Percentiles rank a stretch among this genome's conserved stretches.
These are phyloP conservation scores for Lordiphosa mommai DNA, from an alignment of 1,140 invertebrate genomes.

Conservation along the genomic window DNA sequence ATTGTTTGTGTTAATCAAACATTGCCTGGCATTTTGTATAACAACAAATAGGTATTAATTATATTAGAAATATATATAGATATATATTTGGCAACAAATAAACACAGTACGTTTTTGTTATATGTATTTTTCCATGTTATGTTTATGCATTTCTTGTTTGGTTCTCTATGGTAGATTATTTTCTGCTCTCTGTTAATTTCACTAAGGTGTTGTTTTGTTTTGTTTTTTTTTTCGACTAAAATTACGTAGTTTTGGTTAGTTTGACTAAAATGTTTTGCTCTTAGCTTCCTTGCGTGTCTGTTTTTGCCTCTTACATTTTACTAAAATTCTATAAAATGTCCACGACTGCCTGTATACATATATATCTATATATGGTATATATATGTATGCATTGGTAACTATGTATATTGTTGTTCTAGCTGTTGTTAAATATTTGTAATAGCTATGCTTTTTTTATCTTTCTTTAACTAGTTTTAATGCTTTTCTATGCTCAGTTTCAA, in stretches of 20 bases:
- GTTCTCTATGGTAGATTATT: constrained; percentile 16
- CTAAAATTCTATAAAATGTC: constrained; percentile 76
- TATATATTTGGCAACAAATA: constrained; percentile 78
- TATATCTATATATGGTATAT: constrained; percentile 26
- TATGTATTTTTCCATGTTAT: constrained; percentile 50
- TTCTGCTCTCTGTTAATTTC: constrained; percentile 57
- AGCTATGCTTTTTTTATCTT: constrained; percentile 47
- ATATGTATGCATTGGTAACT: constrained; percentile 33
- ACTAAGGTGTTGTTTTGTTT: constrained; percentile 46
- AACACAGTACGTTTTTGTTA: constrained; percentile 75
- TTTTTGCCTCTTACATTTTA: constrained; percentile 54
- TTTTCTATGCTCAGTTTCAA: constrained; percentile 69
- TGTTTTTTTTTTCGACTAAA: constrained; percentile 63
- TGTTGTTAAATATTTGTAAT: constrained; percentile 54
- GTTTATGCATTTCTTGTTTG: constrained; percentile 38
- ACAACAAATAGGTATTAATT: constrained; percentile 34
- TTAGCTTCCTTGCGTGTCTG: constrained; percentile 69
- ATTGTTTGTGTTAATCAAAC: constrained; percentile 15
- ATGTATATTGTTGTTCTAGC: constrained; percentile 52
- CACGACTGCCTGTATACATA: constrained; percentile 55
- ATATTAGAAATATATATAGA: constrained; percentile 70
- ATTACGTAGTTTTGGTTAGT: constrained; percentile 79
- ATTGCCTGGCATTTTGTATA: constrained; percentile 23
- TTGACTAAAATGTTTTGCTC: constrained; percentile 78
- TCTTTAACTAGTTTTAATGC: constrained; percentile 50